These are phyloP conservation scores for Epinephelus moara DNA, from an alignment of 2,113 vertebrate species.

Conservation along the genomic window DNA sequence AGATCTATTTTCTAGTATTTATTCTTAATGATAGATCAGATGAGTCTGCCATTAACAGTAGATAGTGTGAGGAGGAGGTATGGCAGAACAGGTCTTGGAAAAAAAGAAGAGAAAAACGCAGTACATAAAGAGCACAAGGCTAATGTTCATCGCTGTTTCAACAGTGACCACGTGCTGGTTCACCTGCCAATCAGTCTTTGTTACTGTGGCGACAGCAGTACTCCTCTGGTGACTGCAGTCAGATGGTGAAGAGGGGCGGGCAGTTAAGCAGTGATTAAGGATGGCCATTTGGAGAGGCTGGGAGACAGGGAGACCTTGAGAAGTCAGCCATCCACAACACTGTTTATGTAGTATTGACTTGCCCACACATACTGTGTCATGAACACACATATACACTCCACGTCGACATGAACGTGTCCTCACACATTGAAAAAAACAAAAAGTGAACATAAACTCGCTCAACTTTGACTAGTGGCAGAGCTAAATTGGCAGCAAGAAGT, in stretches of 20 bases:
- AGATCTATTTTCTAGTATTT: neutral
- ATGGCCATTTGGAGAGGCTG: conserved; percentile 73
- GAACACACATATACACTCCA: conserved; percentile 32
- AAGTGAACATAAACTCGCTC: conserved; percentile 37
- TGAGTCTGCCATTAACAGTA: neutral
- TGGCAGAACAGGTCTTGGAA: neutral
- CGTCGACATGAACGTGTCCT: conserved; percentile 30
- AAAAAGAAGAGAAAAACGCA: conserved; percentile 3
- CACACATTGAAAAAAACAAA: conserved; percentile 17
- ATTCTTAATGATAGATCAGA: neutral
- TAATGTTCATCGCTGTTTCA: conserved; percentile 36
- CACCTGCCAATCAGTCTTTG: conserved; percentile 75
- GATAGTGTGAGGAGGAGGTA: neutral
- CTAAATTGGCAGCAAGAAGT: conserved; percentile 19
- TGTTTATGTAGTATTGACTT: conserved; percentile 78
- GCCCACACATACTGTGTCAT: conserved; percentile 26
- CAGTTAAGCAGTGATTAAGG: conserved; percentile 84
- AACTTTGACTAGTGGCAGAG: conserved; percentile 11
- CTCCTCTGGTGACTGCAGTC: conserved; percentile 62
- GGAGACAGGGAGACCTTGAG: conserved; percentile 81
- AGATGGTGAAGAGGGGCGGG: conserved; percentile 56
- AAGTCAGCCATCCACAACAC: conserved; percentile 72
- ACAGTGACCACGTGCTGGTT: conserved; percentile 60
- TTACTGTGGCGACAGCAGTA: conserved; percentile 67
- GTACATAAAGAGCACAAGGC: conserved; percentile 27